These are phyloP conservation scores for Carassius auratus DNA, from an alignment of 2,113 vertebrate species.

Conservation along the genomic window DNA sequence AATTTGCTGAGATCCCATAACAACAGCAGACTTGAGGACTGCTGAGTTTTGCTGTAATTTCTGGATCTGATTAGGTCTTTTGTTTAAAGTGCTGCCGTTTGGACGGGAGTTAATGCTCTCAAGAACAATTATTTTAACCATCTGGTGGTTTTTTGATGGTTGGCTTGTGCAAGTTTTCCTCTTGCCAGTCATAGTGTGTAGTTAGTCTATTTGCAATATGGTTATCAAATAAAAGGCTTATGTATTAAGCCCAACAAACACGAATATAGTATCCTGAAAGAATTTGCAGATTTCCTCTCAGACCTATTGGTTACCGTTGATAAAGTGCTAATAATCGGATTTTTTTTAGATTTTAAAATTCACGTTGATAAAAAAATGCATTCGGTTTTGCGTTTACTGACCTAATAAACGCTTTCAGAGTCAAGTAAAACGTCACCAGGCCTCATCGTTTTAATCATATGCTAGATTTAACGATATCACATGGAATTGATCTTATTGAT, in stretches of 20 bases:
- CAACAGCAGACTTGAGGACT: constrained; percentile 24
- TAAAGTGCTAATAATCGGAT: too few relatives aligned
- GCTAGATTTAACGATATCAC: too few relatives aligned
- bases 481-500: too few relatives aligned
- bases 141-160: constrained; percentile 4
- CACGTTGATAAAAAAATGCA: too few relatives aligned
- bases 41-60: constrained; percentile 30
- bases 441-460: too few relatives aligned
- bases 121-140: constrained; percentile 31
- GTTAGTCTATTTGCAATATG: background rate
- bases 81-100: constrained; percentile 2
- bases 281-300: too few relatives aligned
- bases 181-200: background rate
- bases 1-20: constrained; percentile 6
- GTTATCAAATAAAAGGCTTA: background rate
- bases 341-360: too few relatives aligned
- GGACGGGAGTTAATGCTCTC: background rate
- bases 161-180: background rate
- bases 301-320: too few relatives aligned
- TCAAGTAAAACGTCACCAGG: too few relatives aligned
- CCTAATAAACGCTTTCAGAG: too few relatives aligned
- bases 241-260: background rate
- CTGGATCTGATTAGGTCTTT: constrained; percentile 20
- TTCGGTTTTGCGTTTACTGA: too few relatives aligned
- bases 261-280: background rate